Base-by-base conservation (phyloP, 2,113 vertebrate genomes). In the Aptenodytes forsteri region DNA sequence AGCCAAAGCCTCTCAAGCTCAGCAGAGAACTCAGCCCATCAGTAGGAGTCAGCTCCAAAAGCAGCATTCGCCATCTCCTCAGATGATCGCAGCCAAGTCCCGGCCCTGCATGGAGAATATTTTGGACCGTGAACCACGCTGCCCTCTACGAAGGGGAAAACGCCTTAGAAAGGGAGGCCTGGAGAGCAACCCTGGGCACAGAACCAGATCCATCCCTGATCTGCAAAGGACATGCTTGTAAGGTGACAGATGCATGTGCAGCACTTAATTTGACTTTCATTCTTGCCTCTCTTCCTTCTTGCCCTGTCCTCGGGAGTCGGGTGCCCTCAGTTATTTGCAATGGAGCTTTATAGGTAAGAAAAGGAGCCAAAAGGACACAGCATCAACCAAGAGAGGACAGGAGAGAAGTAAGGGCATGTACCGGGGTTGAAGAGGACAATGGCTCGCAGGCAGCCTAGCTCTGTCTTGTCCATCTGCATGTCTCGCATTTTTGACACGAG, bases 381-480 rank as follows among this genome's bases (percentile, higher is more conserved):
- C 22, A 70, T 66, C 89, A 80, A 21, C 9, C 77, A 42, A 2
- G 67, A 78, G 47, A 26, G 72, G 36, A 42, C 9, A 11, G 72
- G 49, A 66, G 89, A 77, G 66, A 26, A 89, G 52, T 13, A 12
- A 65, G 3, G 3, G 85, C 95, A 32, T 26, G 1, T 88, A 99
- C 99, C 99, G 7, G 99, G 99, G 98, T 99, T 99, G 97, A 99
- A 99, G 92, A 99, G 99, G 69, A 99, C 99, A 2, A 99, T 99
- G 44, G 99, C 99, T 59, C 99, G 98, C 96, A 99, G 99, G 97
- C 99, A 99, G 92, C 99, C 99, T 95, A 99, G 98, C 97, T 99
- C 99, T 4, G 99, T 99, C 98, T 99, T 99, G 98, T 99, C 99
- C 99, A 99, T 99, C 98, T 99, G 99, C 99, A 99, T 99, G 98